Conservation (phyloP, 2,113 vertebrate species). For the Amblyopsis rosae region DNA sequence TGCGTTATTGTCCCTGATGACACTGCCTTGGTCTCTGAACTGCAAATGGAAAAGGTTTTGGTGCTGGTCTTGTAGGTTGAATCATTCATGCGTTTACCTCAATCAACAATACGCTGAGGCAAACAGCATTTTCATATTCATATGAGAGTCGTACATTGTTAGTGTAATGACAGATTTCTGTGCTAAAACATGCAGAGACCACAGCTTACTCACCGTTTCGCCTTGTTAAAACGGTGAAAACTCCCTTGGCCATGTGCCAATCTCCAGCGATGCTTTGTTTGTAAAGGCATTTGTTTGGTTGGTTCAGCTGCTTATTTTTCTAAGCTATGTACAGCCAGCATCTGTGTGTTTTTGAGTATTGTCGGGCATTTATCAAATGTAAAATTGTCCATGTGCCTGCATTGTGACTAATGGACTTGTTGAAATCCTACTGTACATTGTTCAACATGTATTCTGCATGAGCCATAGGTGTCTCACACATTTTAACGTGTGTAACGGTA, state of each 20-base stretch:
- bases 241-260: conserved; percentile 34
- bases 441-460: not conserved
- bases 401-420: conserved; percentile 9
- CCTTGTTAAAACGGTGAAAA: conserved; percentile 32
- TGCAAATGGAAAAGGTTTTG: too few species aligned
- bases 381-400: not conserved
- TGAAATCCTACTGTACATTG: conserved; percentile 13
- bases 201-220: not conserved
- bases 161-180: not conserved
- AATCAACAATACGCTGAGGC: too few species aligned
- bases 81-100: too few species aligned
- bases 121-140: too few species aligned
- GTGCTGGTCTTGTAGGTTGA: too few species aligned
- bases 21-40: too few species aligned
- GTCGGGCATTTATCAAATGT: not conserved
- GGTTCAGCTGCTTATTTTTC: conserved; percentile 43
- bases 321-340: conserved; percentile 22
- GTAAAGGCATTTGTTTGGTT: conserved; percentile 46
- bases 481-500: conserved; percentile 20
- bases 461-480: conserved; percentile 11
- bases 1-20: too few species aligned
- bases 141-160: not conserved
- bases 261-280: conserved; percentile 34
- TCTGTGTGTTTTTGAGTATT: conserved; percentile 16
- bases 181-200: not conserved